Evolutionary conservation across 2,113 vertebrate species (phyloP).

Genomic region (Sigmodon hispidus): DNA sequence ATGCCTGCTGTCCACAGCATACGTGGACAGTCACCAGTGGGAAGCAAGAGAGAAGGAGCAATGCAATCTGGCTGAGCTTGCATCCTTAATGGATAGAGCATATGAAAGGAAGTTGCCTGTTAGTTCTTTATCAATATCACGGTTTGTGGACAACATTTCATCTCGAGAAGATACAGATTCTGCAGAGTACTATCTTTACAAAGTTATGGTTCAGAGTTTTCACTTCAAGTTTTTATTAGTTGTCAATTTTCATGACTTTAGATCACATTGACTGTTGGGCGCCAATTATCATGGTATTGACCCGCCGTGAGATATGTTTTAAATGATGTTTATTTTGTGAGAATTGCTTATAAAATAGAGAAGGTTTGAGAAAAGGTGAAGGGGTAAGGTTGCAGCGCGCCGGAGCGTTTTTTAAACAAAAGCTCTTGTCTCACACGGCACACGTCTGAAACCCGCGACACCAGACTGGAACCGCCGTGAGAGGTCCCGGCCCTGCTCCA

Average conservation of each 20-base stretch:
- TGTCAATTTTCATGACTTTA: neutral
- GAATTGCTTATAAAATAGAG: too few species aligned
- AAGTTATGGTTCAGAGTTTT: slow-evolving; percentile 19
- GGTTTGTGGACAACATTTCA: slow-evolving; percentile 97
- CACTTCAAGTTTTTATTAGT: slow-evolving; percentile 3
- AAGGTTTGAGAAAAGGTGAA: too few species aligned
- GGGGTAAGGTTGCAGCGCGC: too few species aligned
- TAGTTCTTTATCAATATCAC: slow-evolving; percentile 93
- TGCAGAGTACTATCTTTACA: slow-evolving; percentile 96
- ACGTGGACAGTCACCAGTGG: slow-evolving; percentile 91
- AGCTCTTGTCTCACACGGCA: too few species aligned
- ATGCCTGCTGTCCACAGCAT: slow-evolving; percentile 92
- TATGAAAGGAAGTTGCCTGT: slow-evolving; percentile 95
- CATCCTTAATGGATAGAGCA: slow-evolving; percentile 92
- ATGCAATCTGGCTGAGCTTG: slow-evolving; percentile 89
- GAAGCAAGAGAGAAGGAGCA: slow-evolving; percentile 90
- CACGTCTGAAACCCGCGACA: too few species aligned
- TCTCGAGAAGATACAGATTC: slow-evolving; percentile 94
- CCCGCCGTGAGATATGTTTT: too few species aligned
- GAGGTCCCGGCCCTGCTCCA: too few species aligned
- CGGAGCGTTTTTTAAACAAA: too few species aligned
- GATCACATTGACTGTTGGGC: neutral
- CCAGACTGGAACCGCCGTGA: too few species aligned
- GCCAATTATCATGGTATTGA: too few species aligned
- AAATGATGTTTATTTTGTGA: too few species aligned